Evolutionary conservation across 2,113 vertebrate species (phyloP).

Genomic region (Phrynocephalus versicolor): DNA sequence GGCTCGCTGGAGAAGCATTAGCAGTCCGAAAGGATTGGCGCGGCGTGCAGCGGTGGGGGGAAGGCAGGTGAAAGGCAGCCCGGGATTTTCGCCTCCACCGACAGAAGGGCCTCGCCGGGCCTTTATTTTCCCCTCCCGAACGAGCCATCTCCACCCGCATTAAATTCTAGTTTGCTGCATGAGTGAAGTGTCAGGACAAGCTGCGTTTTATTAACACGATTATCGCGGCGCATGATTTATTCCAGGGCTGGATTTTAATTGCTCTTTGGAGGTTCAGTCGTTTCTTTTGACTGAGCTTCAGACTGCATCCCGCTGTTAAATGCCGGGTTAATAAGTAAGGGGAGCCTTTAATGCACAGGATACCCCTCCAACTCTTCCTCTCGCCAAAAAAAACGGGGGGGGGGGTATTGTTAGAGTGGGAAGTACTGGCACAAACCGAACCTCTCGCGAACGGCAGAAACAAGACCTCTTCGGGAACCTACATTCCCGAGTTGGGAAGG

Average conservation of each 20-base stretch:
- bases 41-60: slow-evolving; percentile 36
- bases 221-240: slow-evolving; percentile 85
- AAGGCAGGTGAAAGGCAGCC: slow-evolving; percentile 71
- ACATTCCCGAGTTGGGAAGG: no score
- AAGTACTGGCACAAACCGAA: slow-evolving; percentile 39
- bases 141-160: slow-evolving; percentile 65
- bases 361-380: slow-evolving; percentile 78
- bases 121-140: slow-evolving; percentile 52
- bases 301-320: slow-evolving; percentile 85
- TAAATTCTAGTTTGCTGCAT: slow-evolving; percentile 81
- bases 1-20: slow-evolving; percentile 71
- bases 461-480: neutral
- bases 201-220: slow-evolving; percentile 88
- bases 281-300: slow-evolving; percentile 84
- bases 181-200: slow-evolving; percentile 85
- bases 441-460: neutral
- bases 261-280: slow-evolving; percentile 84
- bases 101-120: slow-evolving; percentile 40
- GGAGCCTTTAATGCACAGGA: slow-evolving; percentile 82
- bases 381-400: slow-evolving; percentile 49
- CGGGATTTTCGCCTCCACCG: slow-evolving; percentile 47
- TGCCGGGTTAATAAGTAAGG: slow-evolving; percentile 84
- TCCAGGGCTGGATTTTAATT: slow-evolving; percentile 87
- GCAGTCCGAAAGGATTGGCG: slow-evolving; percentile 66
- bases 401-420: neutral